Evolutionary conservation across 2,888 invertebrate species (phyloP).

Genomic region (Coleophora flavipennella): DNA sequence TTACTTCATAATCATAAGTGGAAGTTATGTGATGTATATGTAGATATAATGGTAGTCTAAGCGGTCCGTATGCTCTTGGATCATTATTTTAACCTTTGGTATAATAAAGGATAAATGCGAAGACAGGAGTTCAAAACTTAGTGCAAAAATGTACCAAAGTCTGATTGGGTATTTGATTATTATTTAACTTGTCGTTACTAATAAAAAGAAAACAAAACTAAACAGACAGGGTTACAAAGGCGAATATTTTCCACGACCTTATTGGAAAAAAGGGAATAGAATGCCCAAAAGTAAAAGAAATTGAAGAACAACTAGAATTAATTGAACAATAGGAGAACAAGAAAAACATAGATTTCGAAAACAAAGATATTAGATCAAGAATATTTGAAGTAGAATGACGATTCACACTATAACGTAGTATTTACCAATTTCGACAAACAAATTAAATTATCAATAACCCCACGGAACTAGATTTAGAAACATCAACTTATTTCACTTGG

Average conservation of each 20-base stretch:
- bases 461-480: background rate
- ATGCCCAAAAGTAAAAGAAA: too few relatives aligned
- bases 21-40: background rate
- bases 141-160: slow-evolving; percentile 36
- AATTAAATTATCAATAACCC: too few relatives aligned
- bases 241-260: too few relatives aligned
- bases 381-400: too few relatives aligned
- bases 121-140: slow-evolving; percentile 23
- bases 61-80: background rate
- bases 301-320: too few relatives aligned
- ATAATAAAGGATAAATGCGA: slow-evolving; percentile 15
- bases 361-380: too few relatives aligned
- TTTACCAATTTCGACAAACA: too few relatives aligned
- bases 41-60: background rate
- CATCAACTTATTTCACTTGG: slow-evolving; percentile 44
- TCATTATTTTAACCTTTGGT: slow-evolving; percentile 1
- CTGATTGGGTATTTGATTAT: slow-evolving; percentile 16
- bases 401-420: too few relatives aligned
- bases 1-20: slow-evolving; percentile 22
- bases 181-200: background rate
- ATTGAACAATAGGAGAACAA: too few relatives aligned
- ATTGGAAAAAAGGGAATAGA: too few relatives aligned
- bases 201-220: slow-evolving; percentile 17
- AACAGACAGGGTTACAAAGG: slow-evolving; percentile 36
- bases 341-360: too few relatives aligned